Conservation (phyloP, 2,113 vertebrate species). For the Tinamus guttatus region DNA sequence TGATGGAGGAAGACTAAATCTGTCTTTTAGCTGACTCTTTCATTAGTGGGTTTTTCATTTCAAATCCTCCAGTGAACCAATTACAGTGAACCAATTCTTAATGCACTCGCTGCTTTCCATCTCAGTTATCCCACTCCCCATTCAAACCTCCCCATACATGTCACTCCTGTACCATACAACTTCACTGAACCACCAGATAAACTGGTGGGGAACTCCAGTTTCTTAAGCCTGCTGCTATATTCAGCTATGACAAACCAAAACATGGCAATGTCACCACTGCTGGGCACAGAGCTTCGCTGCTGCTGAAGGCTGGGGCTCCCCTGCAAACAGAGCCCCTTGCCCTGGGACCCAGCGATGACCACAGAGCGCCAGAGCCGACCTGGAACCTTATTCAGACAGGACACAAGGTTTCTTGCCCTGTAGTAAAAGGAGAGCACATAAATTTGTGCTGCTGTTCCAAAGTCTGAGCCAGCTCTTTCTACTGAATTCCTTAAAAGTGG, state of each 20-base stretch:
- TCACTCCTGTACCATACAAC: not conserved
- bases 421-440: not conserved
- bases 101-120: fast-evolving
- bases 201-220: not conserved
- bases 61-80: not conserved
- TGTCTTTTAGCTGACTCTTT: conserved; percentile 29
- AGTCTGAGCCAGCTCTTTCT: not conserved
- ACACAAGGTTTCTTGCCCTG: not conserved
- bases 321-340: not conserved
- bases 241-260: not conserved
- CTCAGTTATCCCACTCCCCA: not conserved
- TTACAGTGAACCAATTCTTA: not conserved
- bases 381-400: not conserved
- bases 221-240: not conserved
- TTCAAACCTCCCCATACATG: not conserved
- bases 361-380: not conserved
- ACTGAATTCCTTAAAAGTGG: not conserved
- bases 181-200: not conserved
- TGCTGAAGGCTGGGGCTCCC: not conserved
- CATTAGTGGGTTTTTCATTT: not conserved
- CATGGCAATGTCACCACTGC: not conserved
- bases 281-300: not conserved
- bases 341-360: not conserved
- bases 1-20: not conserved
- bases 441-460: not conserved